Percentiles rank a stretch among this genome's conserved stretches.
Conservation (phyloP, 2,113 vertebrate genomes). For the Narcine bancroftii region DNA sequence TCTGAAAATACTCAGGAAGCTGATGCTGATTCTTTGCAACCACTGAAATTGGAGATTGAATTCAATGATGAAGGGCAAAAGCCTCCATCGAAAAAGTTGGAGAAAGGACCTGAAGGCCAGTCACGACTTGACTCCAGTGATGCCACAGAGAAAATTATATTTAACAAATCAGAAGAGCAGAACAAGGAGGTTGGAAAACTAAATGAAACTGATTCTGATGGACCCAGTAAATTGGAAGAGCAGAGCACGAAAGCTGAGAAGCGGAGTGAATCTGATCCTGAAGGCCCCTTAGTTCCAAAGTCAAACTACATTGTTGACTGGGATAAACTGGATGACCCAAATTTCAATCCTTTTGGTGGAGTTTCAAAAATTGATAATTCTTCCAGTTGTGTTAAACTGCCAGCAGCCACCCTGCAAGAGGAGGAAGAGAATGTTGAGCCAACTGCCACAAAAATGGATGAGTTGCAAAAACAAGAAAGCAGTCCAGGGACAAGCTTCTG, state of each 20-base stretch:
- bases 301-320: background rate
- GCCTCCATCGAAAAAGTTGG: constrained; percentile 57
- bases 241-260: too few species aligned
- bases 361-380: constrained; percentile 52
- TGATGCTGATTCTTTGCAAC: constrained; percentile 40
- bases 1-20: constrained; percentile 32
- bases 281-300: too few species aligned
- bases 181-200: constrained; percentile 9
- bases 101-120: constrained; percentile 54
- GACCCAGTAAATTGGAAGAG: too few species aligned
- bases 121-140: constrained; percentile 40
- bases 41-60: constrained; percentile 67
- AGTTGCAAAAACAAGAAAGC: background rate
- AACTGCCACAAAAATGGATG: constrained; percentile 27
- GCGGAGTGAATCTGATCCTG: too few species aligned
- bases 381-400: constrained; percentile 15
- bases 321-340: constrained; percentile 62
- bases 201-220: constrained; percentile 38
- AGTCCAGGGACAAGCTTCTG: background rate
- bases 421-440: constrained; percentile 29
- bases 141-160: constrained; percentile 39
- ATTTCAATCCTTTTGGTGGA: constrained; percentile 61
- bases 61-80: constrained; percentile 58
- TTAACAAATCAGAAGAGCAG: constrained; percentile 33
- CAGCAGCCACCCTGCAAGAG: constrained; percentile 31